A percentile compares a stretch with the other conserved stretches of the same genome.
Conservation (phyloP, 2,113 vertebrate species). For the Ctenomys sociabilis region DNA sequence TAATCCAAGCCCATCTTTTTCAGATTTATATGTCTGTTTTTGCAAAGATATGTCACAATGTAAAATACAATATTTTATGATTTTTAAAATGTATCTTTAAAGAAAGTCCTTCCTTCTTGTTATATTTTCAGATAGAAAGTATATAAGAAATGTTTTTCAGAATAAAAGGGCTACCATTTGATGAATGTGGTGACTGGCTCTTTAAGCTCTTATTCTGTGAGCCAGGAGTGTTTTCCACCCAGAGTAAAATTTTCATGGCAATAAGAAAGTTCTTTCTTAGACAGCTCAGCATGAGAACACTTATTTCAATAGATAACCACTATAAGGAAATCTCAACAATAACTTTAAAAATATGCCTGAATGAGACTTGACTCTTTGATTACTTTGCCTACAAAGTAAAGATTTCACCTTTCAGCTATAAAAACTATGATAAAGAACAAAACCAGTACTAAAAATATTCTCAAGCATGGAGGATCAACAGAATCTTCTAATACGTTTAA, state of each 20-base stretch:
- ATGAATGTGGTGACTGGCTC: not conserved
- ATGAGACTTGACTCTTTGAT: constrained; percentile 26
- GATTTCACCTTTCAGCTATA: not conserved
- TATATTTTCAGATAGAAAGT: not conserved
- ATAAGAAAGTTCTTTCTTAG: constrained; percentile 23
- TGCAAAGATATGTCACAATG: not conserved
- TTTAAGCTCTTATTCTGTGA: not conserved
- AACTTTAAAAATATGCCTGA: constrained; percentile 50
- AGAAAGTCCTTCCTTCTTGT: not conserved
- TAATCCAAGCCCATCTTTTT: not conserved
- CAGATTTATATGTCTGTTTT: not conserved
- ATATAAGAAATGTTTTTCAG: not conserved
- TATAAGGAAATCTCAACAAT: not conserved
- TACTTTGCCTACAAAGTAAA: not conserved
- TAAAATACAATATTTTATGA: not conserved
- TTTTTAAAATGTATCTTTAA: not conserved
- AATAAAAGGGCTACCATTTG: not conserved
- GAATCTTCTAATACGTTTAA: not conserved
- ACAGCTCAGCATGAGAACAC: not conserved
- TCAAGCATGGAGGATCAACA: constrained; percentile 36
- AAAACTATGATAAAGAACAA: constrained; percentile 49
- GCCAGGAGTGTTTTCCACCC: not conserved
- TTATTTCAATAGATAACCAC: constrained; percentile 12
- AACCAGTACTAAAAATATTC: constrained; percentile 44
- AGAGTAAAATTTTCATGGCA: not conserved